Evolutionary conservation across 2,113 vertebrate species (phyloP), one percentile per base, ranked within the genome.

Genomic region (Ancistrus triradiatus): DNA sequence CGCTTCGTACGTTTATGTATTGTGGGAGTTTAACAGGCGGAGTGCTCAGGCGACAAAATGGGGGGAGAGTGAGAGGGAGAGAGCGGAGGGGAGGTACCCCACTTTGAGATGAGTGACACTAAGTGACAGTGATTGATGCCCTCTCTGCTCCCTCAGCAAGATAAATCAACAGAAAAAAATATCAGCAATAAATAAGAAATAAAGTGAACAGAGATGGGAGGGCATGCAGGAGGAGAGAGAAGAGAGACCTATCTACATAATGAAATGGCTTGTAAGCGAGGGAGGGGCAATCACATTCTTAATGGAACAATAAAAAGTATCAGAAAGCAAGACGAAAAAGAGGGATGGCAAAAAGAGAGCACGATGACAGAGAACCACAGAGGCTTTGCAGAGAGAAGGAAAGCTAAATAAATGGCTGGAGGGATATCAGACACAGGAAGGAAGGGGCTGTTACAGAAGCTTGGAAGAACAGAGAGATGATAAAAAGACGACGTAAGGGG

Each of bases 61-160:
- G 62, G 55, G 72, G 71, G 8, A 2, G 61, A 11, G 22, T 3
- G 13, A 31, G 71, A 24, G 49, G 18, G 8, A 63, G 51, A 56
- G 55, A 35, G 44, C 49, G 47, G n/a, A 59, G 52, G 69, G 47
- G 42, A 15, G 19, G 51, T 6, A 52, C 25, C 43, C 60, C 55
- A 48, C 14, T 67, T 67, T 62, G 64, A 74, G 80, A 65, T 64
- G 79, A 85, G 78, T 74, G 78, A 78, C 77, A 64, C 80, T 79
- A 78, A 74, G 78, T 69, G 89, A 90, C 90, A 89, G 84, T 90
- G 91, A 92, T 90, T 88, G 91, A 92, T 88, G 83, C 80, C 75
- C 83, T 81, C 68, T 77, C 40, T 66, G 59, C 78, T 59, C 53
- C 67, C 72, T 68, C 7, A 28, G 55, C 70, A 63, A 49, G 63